Percentiles rank a stretch among this genome's conserved stretches.
phyloP scores from a whole-genome alignment of 2,113 vertebrate species.

The Dolichotis patagonum region DNA sequence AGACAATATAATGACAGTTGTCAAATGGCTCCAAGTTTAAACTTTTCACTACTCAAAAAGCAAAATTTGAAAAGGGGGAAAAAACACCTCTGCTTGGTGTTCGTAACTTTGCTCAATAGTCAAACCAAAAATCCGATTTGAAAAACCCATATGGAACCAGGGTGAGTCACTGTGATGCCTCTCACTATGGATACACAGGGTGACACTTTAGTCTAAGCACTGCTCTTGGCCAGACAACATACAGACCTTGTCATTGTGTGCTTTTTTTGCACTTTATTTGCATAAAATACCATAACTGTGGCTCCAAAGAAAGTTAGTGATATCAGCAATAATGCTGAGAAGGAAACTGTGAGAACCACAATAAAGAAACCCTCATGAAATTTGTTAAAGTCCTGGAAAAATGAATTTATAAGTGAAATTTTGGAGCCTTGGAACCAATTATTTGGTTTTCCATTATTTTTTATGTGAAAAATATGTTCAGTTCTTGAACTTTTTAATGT shows the following conservation, averaged over 20 bases:
- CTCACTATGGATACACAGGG: not conserved
- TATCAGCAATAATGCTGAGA: not conserved
- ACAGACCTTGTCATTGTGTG: not conserved
- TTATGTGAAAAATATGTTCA: not conserved
- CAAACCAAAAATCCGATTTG: not conserved
- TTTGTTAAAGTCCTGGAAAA: not conserved
- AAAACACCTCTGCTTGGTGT: not conserved
- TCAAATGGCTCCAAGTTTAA: not conserved
- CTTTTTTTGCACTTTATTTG: not conserved
- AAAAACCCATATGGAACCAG: not conserved
- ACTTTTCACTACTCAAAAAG: not conserved
- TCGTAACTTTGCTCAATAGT: not conserved
- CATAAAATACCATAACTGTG: not conserved
- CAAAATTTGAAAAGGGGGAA: not conserved
- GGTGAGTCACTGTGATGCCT: not conserved
- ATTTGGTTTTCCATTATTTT: not conserved
- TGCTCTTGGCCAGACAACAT: not conserved
- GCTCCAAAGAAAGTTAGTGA: not conserved
- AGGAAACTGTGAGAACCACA: not conserved
- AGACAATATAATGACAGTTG: not conserved
- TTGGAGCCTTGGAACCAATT: not conserved
- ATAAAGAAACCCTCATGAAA: not conserved
- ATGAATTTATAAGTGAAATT: not conserved
- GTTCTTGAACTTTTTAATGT: not conserved
- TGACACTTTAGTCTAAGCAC: not conserved